Percentiles rank a stretch among this genome's conserved stretches.
Evolutionary conservation across 2,888 invertebrate species (phyloP).

Genomic region (Drosophila histrio): DNA sequence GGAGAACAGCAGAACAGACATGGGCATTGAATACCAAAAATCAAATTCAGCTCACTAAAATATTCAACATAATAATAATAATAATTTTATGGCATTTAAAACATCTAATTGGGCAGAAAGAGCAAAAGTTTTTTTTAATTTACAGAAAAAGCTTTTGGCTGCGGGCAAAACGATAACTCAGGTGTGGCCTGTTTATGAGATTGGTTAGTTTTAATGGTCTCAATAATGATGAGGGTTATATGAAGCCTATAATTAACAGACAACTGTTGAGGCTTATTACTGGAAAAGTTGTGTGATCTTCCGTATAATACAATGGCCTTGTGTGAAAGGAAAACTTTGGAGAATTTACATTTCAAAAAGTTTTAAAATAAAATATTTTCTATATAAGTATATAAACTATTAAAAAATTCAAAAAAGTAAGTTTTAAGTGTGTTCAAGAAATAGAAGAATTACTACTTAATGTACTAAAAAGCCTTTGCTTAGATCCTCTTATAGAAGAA

Average conservation of each 20-base stretch:
- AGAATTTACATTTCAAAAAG: too few relatives aligned
- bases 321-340: too few relatives aligned
- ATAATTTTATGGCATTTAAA: slow-evolving; percentile 70
- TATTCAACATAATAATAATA: slow-evolving; percentile 43
- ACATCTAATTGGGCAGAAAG: slow-evolving; percentile 61
- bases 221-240: slow-evolving; percentile 20
- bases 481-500: too few relatives aligned
- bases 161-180: slow-evolving; percentile 16
- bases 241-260: slow-evolving; percentile 33
- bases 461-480: too few relatives aligned
- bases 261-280: slow-evolving; percentile 16
- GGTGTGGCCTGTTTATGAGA: slow-evolving; percentile 43
- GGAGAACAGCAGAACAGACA: background rate
- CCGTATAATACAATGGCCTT: too few relatives aligned
- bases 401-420: too few relatives aligned
- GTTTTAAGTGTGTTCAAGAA: too few relatives aligned
- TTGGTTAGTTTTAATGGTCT: slow-evolving; percentile 29
- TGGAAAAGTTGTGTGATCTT: slow-evolving; percentile 19
- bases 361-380: too few relatives aligned
- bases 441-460: too few relatives aligned
- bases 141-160: slow-evolving; percentile 35
- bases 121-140: slow-evolving; percentile 15
- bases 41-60: slow-evolving; percentile 34
- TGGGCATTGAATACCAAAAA: slow-evolving; percentile 43
- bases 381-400: too few relatives aligned